Evolutionary conservation across 1,140 invertebrate genomes (phyloP).

Genomic region (Bombus polaris): DNA sequence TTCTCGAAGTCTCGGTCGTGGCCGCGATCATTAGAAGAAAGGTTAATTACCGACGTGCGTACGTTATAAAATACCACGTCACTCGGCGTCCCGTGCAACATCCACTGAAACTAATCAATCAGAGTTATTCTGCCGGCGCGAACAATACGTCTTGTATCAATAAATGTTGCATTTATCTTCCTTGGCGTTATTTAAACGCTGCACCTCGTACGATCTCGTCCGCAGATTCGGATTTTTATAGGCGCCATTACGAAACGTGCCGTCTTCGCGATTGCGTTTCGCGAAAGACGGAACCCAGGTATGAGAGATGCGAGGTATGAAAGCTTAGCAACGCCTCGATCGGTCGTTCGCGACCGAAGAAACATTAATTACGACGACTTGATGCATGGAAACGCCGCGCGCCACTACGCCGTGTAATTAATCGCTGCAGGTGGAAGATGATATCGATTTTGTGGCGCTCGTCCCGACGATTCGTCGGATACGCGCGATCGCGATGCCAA

Average conservation of each 20-base stretch:
- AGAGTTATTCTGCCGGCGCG: neutral
- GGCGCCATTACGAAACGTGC: constrained; percentile 7
- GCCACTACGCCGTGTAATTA: constrained; percentile 49
- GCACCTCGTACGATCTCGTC: too few species aligned
- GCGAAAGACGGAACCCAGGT: constrained; percentile 5
- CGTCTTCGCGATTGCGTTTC: neutral
- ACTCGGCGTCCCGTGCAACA: neutral
- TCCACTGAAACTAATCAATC: constrained; percentile 9
- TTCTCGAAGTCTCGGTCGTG: neutral
- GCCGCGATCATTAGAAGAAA: constrained; percentile 2
- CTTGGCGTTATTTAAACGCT: neutral
- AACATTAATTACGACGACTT: constrained; percentile 58
- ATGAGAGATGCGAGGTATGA: neutral
- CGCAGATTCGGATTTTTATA: neutral
- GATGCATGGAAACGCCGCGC: constrained; percentile 57
- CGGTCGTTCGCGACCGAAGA: constrained; percentile 11
- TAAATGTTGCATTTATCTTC: neutral
- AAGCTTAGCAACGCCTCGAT: constrained; percentile 22
- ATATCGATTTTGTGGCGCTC: constrained; percentile 57
- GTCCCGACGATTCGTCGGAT: constrained; percentile 4
- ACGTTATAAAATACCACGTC: neutral
- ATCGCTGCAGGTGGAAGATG: constrained; percentile 57
- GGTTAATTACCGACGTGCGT: constrained; percentile 5
- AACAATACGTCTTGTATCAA: constrained; percentile 13
- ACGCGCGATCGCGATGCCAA: neutral